These are phyloP conservation scores for Bembecia ichneumoniformis DNA, from an alignment of 2,888 invertebrate genomes.

Conservation along the genomic window DNA sequence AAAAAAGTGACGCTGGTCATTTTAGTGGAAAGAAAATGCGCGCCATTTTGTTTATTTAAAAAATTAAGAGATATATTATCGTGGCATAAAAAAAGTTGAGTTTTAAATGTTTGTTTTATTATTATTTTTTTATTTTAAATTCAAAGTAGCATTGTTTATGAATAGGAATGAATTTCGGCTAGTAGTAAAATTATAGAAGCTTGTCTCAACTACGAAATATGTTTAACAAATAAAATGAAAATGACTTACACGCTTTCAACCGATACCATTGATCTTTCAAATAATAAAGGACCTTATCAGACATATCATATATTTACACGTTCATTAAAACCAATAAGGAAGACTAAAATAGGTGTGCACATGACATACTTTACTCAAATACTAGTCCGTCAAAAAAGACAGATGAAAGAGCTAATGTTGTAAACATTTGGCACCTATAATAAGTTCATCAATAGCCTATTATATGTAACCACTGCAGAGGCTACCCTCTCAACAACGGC, in stretches of 20 bases:
- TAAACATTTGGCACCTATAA: not conserved
- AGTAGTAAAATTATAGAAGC: no score
- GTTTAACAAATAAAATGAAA: not conserved
- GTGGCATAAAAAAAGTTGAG: no score
- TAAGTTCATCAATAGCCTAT: not conserved
- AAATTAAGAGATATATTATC: no score
- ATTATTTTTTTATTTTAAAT: no score
- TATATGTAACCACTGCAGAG: no score
- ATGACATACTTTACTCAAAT: not conserved
- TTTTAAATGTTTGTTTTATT: no score
- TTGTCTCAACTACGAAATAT: not conserved
- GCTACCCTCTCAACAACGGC: no score
- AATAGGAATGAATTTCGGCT: no score
- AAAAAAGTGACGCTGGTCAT: no score
- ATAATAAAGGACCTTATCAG: slow-evolving; percentile 32
- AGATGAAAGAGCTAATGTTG: not conserved
- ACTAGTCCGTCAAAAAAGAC: not conserved
- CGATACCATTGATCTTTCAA: slow-evolving; percentile 46
- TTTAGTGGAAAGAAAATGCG: no score
- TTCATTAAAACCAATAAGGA: not conserved
- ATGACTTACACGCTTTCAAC: slow-evolving; percentile 54
- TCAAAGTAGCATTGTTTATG: no score
- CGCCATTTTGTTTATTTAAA: no score
- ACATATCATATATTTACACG: slow-evolving; percentile 21
- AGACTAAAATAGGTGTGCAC: not conserved